Evolutionary conservation across 1,140 invertebrate genomes (phyloP), one percentile per base, ranked within the genome.

Genomic region (Microplitis demolitor): DNA sequence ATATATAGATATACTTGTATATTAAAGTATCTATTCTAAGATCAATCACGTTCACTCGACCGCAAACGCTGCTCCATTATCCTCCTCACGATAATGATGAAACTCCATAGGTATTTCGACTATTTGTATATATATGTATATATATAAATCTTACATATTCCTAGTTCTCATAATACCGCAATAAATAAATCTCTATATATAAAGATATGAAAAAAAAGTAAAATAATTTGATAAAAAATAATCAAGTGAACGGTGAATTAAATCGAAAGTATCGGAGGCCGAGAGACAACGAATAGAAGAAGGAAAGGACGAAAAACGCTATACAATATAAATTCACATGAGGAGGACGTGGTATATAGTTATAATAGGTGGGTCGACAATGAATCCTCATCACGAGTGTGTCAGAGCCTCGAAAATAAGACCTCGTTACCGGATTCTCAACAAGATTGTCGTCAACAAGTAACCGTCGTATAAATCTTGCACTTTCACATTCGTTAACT

Each of bases 371-470:
- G 39, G 39, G 39, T 66, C 60, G 66, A 71, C 73, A 71, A 75
- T 51, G 74, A 75, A 75, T 72, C 62, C 62, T 71, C 66, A 69
- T 64, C 54, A 69, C 51, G 37, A 37, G 66, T 74, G 72, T 69
- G 60, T 64, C 61, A 33, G n/a, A 37, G 72, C 39, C 54, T 37
- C 66, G 35, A 72, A 76, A 64, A 71, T 71, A 68, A 76, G 71
- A 56, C 54, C 74, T 76, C 74, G 74, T 76, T 76, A 76, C 74
- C 50, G 71, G 71, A 76, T 76, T 76, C 71, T 58, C 68, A 9
- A 11, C 6, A 62, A 70, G 72, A 70, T 70, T 64, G 66, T 67
- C 50, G 50, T 24, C 66, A 53, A 53, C 45, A 4, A 34, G 45
- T 53, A 50, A 53, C 31, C 51, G n/a, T 13, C 37, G 16, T 66